A percentile compares a stretch with the other conserved stretches of the same genome.
These are phyloP conservation scores for Bhutanitis thaidina DNA, from an alignment of 2,888 invertebrate species.

Conservation along the genomic window DNA sequence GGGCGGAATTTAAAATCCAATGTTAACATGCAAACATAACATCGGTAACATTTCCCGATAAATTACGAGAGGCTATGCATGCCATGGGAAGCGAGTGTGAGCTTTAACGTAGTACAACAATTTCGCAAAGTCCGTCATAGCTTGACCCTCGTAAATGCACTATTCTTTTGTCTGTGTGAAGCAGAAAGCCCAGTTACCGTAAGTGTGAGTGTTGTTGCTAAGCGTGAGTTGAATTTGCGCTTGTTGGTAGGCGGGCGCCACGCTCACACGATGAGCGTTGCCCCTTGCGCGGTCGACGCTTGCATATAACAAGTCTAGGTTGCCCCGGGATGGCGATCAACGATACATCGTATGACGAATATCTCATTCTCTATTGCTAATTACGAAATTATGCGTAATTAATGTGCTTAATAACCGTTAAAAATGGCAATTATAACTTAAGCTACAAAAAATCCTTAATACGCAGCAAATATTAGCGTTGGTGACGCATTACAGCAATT, in stretches of 20 bases:
- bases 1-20: constrained; percentile 7
- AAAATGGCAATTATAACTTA: neutral
- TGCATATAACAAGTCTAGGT: constrained; percentile 24
- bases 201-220: constrained; percentile 65
- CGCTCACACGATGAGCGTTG: constrained; percentile 78
- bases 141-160: constrained; percentile 46
- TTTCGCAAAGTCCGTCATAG: constrained; percentile 42
- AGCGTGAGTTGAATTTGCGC: constrained; percentile 72
- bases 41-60: neutral
- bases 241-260: constrained; percentile 60
- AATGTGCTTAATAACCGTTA: neutral
- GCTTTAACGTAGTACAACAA: constrained; percentile 2
- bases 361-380: constrained; percentile 17
- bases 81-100: neutral
- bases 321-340: constrained; percentile 29
- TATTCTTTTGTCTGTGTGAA: constrained; percentile 49
- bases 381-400: neutral
- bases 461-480: no score
- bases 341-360: constrained; percentile 47
- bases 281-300: constrained; percentile 40
- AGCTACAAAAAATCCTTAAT: neutral
- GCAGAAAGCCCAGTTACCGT: constrained; percentile 55
- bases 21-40: neutral
- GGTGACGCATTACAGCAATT: no score
- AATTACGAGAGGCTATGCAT: neutral